These are phyloP conservation scores for Ericerus pela DNA, from an alignment of 1,140 invertebrate species.

Conservation along the genomic window DNA sequence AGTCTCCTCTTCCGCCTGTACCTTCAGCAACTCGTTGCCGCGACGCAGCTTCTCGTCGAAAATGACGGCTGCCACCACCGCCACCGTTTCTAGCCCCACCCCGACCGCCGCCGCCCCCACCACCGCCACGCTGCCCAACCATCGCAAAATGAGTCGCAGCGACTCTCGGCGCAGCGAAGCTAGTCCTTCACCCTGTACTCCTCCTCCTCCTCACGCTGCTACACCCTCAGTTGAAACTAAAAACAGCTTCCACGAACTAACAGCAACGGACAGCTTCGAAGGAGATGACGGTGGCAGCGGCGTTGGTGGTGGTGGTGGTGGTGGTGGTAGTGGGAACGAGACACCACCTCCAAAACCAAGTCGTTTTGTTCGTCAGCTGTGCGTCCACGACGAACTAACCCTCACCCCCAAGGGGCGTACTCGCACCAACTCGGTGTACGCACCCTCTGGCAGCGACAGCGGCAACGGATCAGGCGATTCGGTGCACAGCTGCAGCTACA, in stretches of 20 bases:
- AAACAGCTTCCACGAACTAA: too few relatives aligned
- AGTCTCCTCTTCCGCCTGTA: too few relatives aligned
- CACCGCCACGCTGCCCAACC: not conserved
- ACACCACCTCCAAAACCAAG: constrained; percentile 55
- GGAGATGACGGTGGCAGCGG: too few relatives aligned
- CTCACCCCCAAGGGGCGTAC: not conserved
- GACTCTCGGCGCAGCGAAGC: not conserved
- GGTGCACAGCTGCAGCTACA: constrained; percentile 43
- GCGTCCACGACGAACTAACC: too few relatives aligned
- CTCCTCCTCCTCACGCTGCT: not conserved
- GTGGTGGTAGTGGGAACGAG: constrained; percentile 23
- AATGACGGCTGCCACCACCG: not conserved
- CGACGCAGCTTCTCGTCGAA: not conserved
- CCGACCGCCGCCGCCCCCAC: not conserved
- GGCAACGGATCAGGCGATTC: constrained; percentile 72
- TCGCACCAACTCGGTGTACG: constrained; percentile 36
- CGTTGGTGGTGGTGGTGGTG: constrained; percentile 3
- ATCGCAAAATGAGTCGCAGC: not conserved
- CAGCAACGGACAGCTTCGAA: too few relatives aligned
- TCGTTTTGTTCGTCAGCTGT: constrained; percentile 33
- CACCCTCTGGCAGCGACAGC: constrained; percentile 69
- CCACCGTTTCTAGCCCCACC: not conserved
- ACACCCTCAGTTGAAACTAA: too few relatives aligned
- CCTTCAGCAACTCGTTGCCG: not conserved
- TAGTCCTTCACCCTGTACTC: not conserved